phyloP scores from a whole-genome alignment of 2,888 invertebrate species.

The Lasioglossum figueresi region DNA sequence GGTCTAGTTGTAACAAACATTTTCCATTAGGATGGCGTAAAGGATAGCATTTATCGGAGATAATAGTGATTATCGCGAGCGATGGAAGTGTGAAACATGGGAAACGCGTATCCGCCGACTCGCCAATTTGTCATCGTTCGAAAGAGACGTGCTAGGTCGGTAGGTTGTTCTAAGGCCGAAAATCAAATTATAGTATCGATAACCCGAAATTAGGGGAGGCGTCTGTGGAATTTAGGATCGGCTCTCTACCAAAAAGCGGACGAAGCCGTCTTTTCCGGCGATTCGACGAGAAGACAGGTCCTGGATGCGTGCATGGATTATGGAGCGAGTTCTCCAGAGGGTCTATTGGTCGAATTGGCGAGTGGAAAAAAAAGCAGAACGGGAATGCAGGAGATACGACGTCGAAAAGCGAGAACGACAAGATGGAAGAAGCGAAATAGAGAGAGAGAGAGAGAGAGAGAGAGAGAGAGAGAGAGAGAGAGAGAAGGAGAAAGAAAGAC shows the following conservation, averaged over 20 bases:
- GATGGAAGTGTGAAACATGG: neutral
- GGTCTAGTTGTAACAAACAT: neutral
- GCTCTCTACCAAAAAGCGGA: slow-evolving; percentile 28
- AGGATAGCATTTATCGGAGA: neutral
- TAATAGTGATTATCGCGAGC: neutral
- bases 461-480: neutral
- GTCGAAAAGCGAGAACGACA: slow-evolving; percentile 40
- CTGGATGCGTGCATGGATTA: slow-evolving; percentile 58
- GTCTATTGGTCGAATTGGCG: slow-evolving; percentile 66
- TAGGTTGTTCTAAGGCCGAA: neutral
- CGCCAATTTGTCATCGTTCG: slow-evolving; percentile 6
- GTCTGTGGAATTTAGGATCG: slow-evolving; percentile 47
- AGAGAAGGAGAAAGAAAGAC: neutral
- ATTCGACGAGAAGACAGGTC: slow-evolving; percentile 53
- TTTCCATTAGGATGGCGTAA: neutral
- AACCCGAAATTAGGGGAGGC: slow-evolving; percentile 30
- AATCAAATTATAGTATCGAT: slow-evolving; percentile 25
- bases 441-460: slow-evolving; percentile 10
- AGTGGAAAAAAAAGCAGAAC: slow-evolving; percentile 41
- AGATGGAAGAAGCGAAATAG: slow-evolving; percentile 9
- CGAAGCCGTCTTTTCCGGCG: slow-evolving; percentile 48
- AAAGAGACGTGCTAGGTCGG: slow-evolving; percentile 1
- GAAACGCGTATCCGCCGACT: neutral
- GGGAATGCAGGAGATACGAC: slow-evolving; percentile 53
- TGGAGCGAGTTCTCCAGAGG: slow-evolving; percentile 62